Base-by-base conservation (phyloP, 92 coral and sea anemone species). In the Palythoa caribaeorum region DNA sequence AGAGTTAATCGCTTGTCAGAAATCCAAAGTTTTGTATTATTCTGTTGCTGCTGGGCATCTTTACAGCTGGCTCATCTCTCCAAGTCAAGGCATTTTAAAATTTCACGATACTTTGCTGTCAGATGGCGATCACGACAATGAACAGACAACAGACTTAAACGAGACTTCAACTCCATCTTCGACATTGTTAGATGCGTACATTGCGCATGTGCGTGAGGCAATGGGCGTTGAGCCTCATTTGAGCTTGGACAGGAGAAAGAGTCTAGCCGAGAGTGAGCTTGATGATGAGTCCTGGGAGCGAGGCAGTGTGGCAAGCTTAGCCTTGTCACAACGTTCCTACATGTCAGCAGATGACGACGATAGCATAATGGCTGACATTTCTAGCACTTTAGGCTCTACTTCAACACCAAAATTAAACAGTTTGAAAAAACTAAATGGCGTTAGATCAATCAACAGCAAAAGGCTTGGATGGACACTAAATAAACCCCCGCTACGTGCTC, bases 221-320 rank as follows among this genome's bases (percentile, higher is more conserved):
- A 79, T 97, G 84, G 99, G 99, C 50, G 99, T 97, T 47, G 96
- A 97, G 88, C 99, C 98, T n/a, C 98, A 96, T 75, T 87, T 93
- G 89, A 95, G 90, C 53, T 80, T 90, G 87, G 90, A 83, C 73
- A 93, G 96, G 52, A 88, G 98, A 1, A 87, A 92, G 5, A 94
- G 97, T 83, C 39, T 92, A 71, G 87, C 98, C 0, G 99, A 94
- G 50, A 92, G 95, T 71, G 98, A 97, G 47, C 38, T 93, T 1
- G 95, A 90, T 48, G 96, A 92, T 37, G 93, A 90, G 83, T 71
- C 98, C 62, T 89, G 94, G 94, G 98, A 93, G 66, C 92, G 93
- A 75, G 94, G 89, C 55, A 94, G 95, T 84, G 66, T 95, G 3
- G 83, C 90, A 38, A 94, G 94, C 65, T 71, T 89, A 2, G 92